Conservation (phyloP, 2,888 invertebrate genomes). For the Syritta pipiens region DNA sequence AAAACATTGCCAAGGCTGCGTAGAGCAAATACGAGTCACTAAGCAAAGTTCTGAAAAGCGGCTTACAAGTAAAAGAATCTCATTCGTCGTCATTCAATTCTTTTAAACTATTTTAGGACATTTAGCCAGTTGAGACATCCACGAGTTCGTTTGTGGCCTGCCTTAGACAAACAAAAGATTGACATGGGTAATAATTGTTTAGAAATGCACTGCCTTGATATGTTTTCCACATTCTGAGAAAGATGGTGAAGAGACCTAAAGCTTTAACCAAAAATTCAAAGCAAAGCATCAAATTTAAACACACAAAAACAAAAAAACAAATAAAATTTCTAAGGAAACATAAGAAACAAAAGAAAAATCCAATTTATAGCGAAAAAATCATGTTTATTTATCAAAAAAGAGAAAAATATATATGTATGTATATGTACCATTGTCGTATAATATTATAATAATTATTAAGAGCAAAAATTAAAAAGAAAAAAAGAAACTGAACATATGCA, state of each 20-base stretch:
- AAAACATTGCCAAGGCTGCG: no score
- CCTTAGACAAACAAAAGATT: no score
- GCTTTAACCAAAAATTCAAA: not conserved
- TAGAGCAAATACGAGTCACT: no score
- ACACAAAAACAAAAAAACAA: not conserved
- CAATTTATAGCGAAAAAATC: conserved; percentile 64
- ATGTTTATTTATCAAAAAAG: conserved; percentile 68
- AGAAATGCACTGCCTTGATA: no score
- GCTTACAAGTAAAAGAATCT: no score
- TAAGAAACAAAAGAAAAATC: conserved; percentile 10
- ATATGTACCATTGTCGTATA: conserved; percentile 67
- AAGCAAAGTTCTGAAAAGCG: no score
- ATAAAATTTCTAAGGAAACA: not conserved
- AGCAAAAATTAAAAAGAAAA: conserved; percentile 50
- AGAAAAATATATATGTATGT: conserved; percentile 65
- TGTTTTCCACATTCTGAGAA: no score
- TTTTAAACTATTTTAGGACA: no score
- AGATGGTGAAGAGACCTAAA: not conserved
- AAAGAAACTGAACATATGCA: conserved; percentile 57
- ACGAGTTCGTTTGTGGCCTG: no score
- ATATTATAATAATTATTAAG: conserved; percentile 54
- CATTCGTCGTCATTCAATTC: no score
- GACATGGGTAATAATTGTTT: no score
- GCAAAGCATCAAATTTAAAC: not conserved
- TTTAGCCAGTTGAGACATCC: no score